Conservation (phyloP, 2,888 invertebrate species). For the Protophormia terraenovae region DNA sequence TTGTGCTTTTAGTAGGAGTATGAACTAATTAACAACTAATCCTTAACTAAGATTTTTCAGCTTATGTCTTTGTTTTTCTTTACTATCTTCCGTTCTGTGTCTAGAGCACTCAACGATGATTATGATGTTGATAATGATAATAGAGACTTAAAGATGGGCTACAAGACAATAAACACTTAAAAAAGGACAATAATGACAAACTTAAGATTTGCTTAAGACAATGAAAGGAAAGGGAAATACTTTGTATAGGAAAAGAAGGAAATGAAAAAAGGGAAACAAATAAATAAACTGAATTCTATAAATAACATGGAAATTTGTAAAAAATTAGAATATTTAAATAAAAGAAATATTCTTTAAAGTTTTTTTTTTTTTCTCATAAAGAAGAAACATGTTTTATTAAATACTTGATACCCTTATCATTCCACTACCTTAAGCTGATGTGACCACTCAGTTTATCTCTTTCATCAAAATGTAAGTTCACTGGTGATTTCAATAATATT, state of each 20-base stretch:
- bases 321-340: background rate
- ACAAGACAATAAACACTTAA: constrained; percentile 47
- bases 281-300: background rate
- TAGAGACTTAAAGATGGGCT: background rate
- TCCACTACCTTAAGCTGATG: background rate
- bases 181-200: constrained; percentile 17
- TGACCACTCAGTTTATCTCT: background rate
- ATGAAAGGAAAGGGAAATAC: background rate
- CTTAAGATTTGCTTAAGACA: constrained; percentile 15
- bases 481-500: constrained; percentile 12
- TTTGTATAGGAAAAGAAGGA: background rate
- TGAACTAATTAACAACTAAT: constrained; percentile 66
- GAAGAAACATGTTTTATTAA: no score
- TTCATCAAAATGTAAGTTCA: background rate
- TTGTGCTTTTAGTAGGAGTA: constrained; percentile 44
- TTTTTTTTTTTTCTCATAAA: no score
- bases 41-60: constrained; percentile 40
- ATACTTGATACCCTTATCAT: background rate
- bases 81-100: background rate
- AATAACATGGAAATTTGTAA: background rate
- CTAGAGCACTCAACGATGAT: background rate
- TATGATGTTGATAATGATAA: constrained; percentile 37
- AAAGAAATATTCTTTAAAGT: background rate
- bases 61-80: constrained; percentile 22
- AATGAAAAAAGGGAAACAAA: background rate